Evolutionary conservation across 2,888 invertebrate species (phyloP), one percentile per base, ranked within the genome.

Genomic region (Tholera decimalis): DNA sequence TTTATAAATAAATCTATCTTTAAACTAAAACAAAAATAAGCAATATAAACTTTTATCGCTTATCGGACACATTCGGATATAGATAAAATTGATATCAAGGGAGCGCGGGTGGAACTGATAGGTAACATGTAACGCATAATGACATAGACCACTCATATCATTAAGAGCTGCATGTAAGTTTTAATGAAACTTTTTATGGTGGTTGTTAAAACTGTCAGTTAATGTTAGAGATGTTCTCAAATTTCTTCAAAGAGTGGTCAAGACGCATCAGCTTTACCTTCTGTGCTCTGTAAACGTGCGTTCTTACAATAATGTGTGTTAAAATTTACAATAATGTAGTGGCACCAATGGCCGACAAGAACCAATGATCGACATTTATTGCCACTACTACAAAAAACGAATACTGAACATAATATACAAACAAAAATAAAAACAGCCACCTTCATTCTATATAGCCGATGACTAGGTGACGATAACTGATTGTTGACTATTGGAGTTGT

Each of bases 1-100:
- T 67, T 13, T 55, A 8, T 26, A 18, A 47, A 28, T 20, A 3
- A 33, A 22, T 22, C 30, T 44, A 67, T 15, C 24, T 7, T 47
- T 11, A 37, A 20, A 49, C 37, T 43, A 33, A 46, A 44, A 49
- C 56, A 39, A 30, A 11, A 37, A 55, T 49, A 13, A 20, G 37
- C 49, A 43, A 57, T 43, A 49, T 37, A 39, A 39, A 24, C 20
- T 35, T 43, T 72, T 64, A 73, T 73, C 47, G 41, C 13, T 54
- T 66, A 66, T 69, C 59, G 43, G 35, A 63, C 35, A 47, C 47
- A 51, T 28, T 55, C 46, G 63, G 43, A 65, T 58, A 59, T 35
- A 61, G 54, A 73, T 71, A 79, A 53, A 22, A 54, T 22, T 53
- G 60, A 43, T 71, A 72, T 56, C 60, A 41, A 37, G 18, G 62